Conservation (phyloP, 2,888 invertebrate genomes). For the Drosophila multiciliata region DNA sequence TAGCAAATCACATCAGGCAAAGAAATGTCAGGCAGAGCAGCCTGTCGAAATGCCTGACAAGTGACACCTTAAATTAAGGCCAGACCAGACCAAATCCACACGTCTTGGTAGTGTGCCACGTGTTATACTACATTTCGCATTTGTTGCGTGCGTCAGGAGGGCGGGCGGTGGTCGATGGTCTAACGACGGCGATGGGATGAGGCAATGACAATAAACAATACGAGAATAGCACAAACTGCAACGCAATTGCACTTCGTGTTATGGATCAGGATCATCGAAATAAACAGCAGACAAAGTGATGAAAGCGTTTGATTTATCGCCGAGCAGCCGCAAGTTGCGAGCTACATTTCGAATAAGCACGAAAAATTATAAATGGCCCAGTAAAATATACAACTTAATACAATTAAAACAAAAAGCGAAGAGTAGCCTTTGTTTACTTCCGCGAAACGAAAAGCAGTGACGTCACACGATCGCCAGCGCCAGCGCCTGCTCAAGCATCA, state of each 20-base stretch:
- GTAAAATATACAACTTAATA: slow-evolving; percentile 6
- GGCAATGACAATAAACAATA: slow-evolving; percentile 46
- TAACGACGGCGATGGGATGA: slow-evolving; percentile 13
- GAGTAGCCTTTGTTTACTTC: slow-evolving; percentile 70
- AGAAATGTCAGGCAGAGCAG: slow-evolving; percentile 20
- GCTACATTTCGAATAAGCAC: slow-evolving; percentile 21
- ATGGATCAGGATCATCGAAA: slow-evolving; percentile 42
- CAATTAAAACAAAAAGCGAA: slow-evolving; percentile 29
- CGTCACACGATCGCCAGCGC: slow-evolving; percentile 54
- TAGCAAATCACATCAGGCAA: slow-evolving; percentile 53
- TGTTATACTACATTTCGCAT: slow-evolving; percentile 48
- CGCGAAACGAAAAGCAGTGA: slow-evolving; percentile 73
- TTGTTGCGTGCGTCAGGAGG: slow-evolving; percentile 41
- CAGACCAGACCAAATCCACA: slow-evolving; percentile 10
- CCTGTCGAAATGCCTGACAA: slow-evolving; percentile 64
- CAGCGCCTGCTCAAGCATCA: slow-evolving; percentile 25
- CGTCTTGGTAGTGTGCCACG: slow-evolving; percentile 42
- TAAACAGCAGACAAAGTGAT: slow-evolving; percentile 60
- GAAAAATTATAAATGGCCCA: slow-evolving; percentile 19
- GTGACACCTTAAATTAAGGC: slow-evolving; percentile 64
- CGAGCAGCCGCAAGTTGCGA: slow-evolving; percentile 47
- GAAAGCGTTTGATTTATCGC: slow-evolving; percentile 72
- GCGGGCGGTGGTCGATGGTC: slow-evolving; percentile 2
- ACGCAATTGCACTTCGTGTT: slow-evolving; percentile 62
- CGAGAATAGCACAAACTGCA: slow-evolving; percentile 52